A percentile compares a stretch with the other conserved stretches of the same genome.
phyloP scores from a whole-genome alignment of 2,888 invertebrate species.

The Drosophila borealis region DNA sequence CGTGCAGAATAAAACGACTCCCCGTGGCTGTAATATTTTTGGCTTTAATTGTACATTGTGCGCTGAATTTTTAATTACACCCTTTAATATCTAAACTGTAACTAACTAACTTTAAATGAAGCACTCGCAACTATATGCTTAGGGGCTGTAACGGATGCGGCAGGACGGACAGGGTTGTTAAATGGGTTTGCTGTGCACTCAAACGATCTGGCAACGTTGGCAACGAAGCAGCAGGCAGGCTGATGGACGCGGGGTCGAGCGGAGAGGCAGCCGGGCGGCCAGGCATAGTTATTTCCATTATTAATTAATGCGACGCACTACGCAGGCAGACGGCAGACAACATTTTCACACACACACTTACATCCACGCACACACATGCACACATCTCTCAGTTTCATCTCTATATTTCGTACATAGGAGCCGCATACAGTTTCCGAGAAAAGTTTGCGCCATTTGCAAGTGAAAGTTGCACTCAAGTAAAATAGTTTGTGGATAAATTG shows the following conservation, averaged over 20 bases:
- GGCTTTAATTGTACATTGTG: slow-evolving; percentile 62
- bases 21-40: slow-evolving; percentile 44
- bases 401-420: slow-evolving; percentile 15
- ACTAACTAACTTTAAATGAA: slow-evolving; percentile 67
- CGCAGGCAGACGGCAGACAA: slow-evolving; percentile 25
- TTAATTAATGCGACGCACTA: slow-evolving; percentile 73
- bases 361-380: neutral
- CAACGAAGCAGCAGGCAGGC: slow-evolving; percentile 5
- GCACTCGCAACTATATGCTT: slow-evolving; percentile 9
- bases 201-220: slow-evolving; percentile 29
- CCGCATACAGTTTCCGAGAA: slow-evolving; percentile 46
- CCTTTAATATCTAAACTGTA: slow-evolving; percentile 67
- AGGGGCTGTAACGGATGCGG: neutral
- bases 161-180: neutral
- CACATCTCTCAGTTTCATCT: slow-evolving; percentile 5
- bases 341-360: slow-evolving; percentile 4
- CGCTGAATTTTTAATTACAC: slow-evolving; percentile 74
- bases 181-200: slow-evolving; percentile 25
- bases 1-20: slow-evolving; percentile 12
- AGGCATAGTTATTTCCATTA: slow-evolving; percentile 63
- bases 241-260: neutral
- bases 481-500: slow-evolving; percentile 72
- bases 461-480: slow-evolving; percentile 63
- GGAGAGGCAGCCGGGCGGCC: neutral
- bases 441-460: slow-evolving; percentile 72